These are phyloP conservation scores for Albula glossodonta DNA, from an alignment of 2,113 vertebrate genomes.

Conservation along the genomic window DNA sequence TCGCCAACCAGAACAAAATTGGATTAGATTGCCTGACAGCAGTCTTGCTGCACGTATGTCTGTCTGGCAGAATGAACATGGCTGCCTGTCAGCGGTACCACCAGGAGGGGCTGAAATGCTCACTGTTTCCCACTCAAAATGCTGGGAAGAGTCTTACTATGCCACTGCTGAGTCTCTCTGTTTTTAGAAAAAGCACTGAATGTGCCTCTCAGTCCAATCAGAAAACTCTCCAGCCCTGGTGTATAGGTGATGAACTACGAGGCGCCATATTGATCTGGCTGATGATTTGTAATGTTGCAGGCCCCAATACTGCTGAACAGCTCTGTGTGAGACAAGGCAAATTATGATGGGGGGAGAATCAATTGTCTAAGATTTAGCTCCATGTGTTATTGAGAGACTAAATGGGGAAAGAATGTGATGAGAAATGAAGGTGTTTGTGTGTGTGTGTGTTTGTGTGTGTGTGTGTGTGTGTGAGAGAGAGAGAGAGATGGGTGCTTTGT, in stretches of 20 bases:
- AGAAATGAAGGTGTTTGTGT: neutral
- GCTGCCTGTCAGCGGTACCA: too few relatives aligned
- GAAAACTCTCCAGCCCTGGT: conserved; percentile 52
- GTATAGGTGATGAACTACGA: conserved; percentile 63
- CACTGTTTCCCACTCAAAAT: conserved; percentile 13
- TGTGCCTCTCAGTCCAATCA: conserved; percentile 43
- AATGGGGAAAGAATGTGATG: conserved; percentile 35
- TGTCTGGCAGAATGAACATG: too few relatives aligned
- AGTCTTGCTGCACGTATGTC: too few relatives aligned
- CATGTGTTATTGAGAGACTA: conserved; percentile 43
- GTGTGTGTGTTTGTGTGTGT: too few relatives aligned
- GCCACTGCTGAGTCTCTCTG: conserved; percentile 23
- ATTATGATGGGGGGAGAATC: conserved; percentile 57
- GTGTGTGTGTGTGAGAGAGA: neutral
- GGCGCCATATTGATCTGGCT: conserved; percentile 56
- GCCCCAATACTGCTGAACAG: conserved; percentile 27
- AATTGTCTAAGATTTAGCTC: conserved; percentile 52
- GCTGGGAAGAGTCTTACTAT: conserved; percentile 49
- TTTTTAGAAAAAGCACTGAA: neutral
- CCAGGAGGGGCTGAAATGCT: neutral
- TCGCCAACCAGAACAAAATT: too few relatives aligned
- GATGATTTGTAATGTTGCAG: conserved; percentile 57
- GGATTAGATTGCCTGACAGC: too few relatives aligned
- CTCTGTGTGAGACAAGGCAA: conserved; percentile 46
- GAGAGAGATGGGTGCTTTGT: conserved; percentile 26